Base-by-base conservation (phyloP, 2,888 invertebrate genomes). In the Sesamia inferens region DNA sequence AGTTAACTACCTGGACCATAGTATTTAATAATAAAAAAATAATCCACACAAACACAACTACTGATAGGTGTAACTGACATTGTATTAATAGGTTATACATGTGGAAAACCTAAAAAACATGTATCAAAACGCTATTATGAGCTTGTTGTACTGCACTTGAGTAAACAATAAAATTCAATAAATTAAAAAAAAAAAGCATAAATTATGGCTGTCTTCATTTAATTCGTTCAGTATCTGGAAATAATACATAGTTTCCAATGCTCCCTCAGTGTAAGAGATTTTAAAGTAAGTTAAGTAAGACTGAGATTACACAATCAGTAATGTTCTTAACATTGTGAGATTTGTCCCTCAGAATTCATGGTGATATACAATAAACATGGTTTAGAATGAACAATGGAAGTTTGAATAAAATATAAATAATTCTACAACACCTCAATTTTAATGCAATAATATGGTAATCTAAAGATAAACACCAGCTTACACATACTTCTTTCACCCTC, bases 361-460 rank as follows among this genome's bases (percentile, higher is more conserved):
- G 19, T 10, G 47, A 51, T 31, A 51, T 10, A 48, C 11, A 42
- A 71, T 55, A 42, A 59, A 65, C 19, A 65, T 19, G 11, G 44
- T 48, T 69, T 79, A 79, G 42, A 58, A 54, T 22, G 24, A 51
- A 63, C 39, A 81, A 67, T 81, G 59, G 8, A 54, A 68, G 11
- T 44, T 48, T 44, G 8, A 59, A 64, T 68, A 66, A n/a, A 63
- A 44, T 78, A 64, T 16, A 63, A 75, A 76, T 64, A 67, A 69
- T 42, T 16, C 16, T 61, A 64, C 16, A 31, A 57, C 47, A 16
- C 19, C 39, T 55, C 10, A 22, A 31, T 16, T 44, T 62, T n/a
- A n/a, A 11, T 47, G 24, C 6, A 39, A 58, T 59, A 59, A 64
- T 16, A 58, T 47, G 14, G 42, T 63, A 16, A 44, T 24, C 31